Evolutionary conservation across 2,113 vertebrate species (phyloP).

Genomic region (Polyodon spathula): DNA sequence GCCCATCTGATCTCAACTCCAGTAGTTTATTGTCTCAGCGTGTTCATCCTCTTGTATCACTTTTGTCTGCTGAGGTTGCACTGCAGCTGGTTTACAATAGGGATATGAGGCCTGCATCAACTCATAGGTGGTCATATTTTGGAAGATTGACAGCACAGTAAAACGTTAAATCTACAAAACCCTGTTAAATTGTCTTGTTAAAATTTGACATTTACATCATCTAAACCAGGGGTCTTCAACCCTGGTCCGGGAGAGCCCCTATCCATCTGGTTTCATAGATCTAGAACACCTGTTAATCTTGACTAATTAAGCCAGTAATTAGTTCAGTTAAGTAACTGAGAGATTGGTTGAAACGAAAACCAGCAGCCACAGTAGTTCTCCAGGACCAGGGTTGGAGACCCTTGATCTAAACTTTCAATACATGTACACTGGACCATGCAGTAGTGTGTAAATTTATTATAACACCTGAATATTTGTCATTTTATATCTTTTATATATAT

Average conservation of each 20-base stretch:
- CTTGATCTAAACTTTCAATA: no score
- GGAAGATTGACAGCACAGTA: no score
- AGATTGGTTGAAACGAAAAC: no score
- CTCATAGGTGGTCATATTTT: background rate
- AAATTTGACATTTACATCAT: background rate
- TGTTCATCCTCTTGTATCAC: constrained; percentile 22
- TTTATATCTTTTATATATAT: background rate
- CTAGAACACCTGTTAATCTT: no score
- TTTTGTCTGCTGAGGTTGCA: constrained; percentile 35
- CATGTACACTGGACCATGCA: background rate
- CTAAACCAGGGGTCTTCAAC: no score
- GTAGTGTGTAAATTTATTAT: background rate
- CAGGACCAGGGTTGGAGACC: no score
- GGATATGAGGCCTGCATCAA: constrained; percentile 10
- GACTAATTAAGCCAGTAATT: no score
- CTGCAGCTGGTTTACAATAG: constrained; percentile 32
- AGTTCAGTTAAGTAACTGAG: no score
- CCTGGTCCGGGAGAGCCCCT: no score
- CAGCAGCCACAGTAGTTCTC: no score
- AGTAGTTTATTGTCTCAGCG: constrained; percentile 16
- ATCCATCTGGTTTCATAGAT: no score
- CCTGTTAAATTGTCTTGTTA: background rate
- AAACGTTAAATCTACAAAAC: background rate
- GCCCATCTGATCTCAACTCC: constrained; percentile 42
- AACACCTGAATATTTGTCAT: background rate